Conservation (phyloP, 2,797 vertebrate genomes). For the Sebastes ruberrimus region DNA sequence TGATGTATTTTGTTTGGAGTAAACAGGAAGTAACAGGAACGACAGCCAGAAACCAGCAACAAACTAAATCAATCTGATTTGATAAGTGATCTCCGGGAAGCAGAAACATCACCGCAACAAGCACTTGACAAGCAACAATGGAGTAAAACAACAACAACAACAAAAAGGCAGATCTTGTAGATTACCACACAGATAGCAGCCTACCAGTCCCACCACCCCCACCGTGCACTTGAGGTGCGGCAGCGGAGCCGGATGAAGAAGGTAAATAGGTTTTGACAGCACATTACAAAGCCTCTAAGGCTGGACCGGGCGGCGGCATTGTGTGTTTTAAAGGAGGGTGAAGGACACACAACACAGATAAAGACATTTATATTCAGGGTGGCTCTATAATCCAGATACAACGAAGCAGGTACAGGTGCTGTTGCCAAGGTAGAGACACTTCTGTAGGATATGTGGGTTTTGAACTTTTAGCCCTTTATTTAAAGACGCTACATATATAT, state of each 20-base stretch:
- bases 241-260: conserved; percentile 64
- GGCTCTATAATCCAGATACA: not conserved
- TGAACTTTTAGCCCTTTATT: not conserved
- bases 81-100: conserved; percentile 1
- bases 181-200: conserved; percentile 20
- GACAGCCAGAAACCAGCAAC: not conserved
- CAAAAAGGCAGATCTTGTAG: not conserved
- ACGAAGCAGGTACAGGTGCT: not conserved
- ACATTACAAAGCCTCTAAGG: conserved; percentile 67
- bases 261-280: conserved; percentile 82
- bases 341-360: conserved; percentile 45
- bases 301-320: conserved; percentile 44
- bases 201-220: conserved; percentile 23
- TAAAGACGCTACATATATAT: not conserved
- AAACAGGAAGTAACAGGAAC: not conserved
- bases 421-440: too few relatives aligned
- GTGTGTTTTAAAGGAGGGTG: conserved; percentile 52
- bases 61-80: not conserved
- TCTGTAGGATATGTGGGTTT: not conserved
- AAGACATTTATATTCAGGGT: not conserved
- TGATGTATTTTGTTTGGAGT: not conserved
- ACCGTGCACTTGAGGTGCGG: conserved; percentile 41
- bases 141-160: not conserved
- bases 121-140: not conserved
- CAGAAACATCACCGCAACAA: not conserved